A percentile compares a stretch with the other conserved stretches of the same genome.
Conservation (phyloP, 2,888 invertebrate genomes). For the Branchinecta sandiegonensis region DNA sequence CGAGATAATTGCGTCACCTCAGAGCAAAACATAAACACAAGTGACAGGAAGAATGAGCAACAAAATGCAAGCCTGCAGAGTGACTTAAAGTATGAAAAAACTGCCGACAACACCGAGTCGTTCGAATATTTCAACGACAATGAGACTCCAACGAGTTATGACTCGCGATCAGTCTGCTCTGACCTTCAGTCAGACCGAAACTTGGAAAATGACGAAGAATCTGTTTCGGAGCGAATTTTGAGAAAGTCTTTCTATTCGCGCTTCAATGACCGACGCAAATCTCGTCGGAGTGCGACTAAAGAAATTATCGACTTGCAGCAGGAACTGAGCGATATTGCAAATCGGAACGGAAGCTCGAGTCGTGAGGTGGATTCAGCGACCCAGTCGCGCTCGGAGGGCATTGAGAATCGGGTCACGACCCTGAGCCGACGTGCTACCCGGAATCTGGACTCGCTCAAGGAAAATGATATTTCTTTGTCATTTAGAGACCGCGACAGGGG, state of each 20-base stretch:
- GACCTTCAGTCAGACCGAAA: constrained; percentile 43
- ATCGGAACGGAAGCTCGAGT: neutral
- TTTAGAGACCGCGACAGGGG: neutral
- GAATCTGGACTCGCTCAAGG: constrained; percentile 1
- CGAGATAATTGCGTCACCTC: neutral
- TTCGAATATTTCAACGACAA: constrained; percentile 21
- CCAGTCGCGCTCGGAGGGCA: neutral
- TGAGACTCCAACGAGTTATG: constrained; percentile 36
- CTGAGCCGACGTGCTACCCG: neutral
- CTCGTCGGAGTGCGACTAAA: neutral
- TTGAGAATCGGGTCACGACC: neutral
- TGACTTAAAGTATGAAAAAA: no score
- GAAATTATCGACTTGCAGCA: constrained; percentile 11
- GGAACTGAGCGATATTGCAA: neutral
- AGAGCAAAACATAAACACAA: neutral
- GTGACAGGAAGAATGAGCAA: neutral
- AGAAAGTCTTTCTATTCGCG: constrained; percentile 76
- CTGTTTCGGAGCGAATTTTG: constrained; percentile 68
- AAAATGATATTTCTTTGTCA: constrained; percentile 5
- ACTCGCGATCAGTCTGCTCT: constrained; percentile 52
- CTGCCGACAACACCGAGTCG: neutral
- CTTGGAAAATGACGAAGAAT: constrained; percentile 43
- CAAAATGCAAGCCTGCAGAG: neutral
- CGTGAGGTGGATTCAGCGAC: neutral
- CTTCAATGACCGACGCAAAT: constrained; percentile 49